Conservation (phyloP, 1,140 invertebrate species). For the Phortica variegata region DNA sequence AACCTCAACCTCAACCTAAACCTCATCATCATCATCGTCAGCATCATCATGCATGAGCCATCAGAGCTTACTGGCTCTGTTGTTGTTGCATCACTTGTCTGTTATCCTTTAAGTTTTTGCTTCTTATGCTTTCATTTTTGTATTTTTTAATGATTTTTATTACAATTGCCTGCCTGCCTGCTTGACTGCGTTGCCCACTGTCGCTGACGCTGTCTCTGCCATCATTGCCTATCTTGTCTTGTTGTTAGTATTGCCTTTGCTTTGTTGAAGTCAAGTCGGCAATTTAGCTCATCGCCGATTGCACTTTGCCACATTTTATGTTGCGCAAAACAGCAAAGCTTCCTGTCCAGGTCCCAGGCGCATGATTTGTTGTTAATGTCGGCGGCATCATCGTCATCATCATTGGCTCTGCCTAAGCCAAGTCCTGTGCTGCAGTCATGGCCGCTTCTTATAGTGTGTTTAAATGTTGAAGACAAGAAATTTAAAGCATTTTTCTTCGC, state of each 20-base stretch:
- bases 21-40: slow-evolving; percentile 26
- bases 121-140: slow-evolving; percentile 49
- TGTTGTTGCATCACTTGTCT: no score
- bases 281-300: slow-evolving; percentile 31
- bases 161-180: slow-evolving; percentile 10
- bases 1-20: no score
- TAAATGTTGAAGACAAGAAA: no score
- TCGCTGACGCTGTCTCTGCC: not conserved
- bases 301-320: slow-evolving; percentile 53
- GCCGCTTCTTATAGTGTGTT: no score
- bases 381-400: not conserved
- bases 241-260: slow-evolving; percentile 5
- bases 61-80: slow-evolving; percentile 17
- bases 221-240: slow-evolving; percentile 12
- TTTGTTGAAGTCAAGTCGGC: slow-evolving; percentile 4
- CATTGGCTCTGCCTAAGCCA: not conserved
- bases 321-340: not conserved
- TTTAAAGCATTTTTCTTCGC: no score
- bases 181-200: not conserved
- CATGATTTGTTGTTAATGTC: slow-evolving; percentile 21
- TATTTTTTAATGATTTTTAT: slow-evolving; percentile 56
- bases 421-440: no score
- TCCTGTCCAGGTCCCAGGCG: not conserved
- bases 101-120: no score
- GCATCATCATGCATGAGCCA: slow-evolving; percentile 9